Base-by-base conservation (phyloP, 2,797 vertebrate species). In the Sebastes flavidus region DNA sequence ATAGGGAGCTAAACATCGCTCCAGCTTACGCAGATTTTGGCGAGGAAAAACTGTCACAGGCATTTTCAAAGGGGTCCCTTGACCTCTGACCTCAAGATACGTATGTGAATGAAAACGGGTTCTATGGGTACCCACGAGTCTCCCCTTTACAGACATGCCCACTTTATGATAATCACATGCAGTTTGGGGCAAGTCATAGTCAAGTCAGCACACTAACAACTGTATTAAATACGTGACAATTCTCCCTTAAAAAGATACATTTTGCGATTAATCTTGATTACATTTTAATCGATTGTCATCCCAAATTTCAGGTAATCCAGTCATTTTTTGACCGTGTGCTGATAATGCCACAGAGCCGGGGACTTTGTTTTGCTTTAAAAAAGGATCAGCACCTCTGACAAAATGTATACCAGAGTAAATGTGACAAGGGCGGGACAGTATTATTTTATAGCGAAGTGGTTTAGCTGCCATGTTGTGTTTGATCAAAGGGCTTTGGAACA, bases 331-430 rank as follows among this genome's bases (percentile, higher is more conserved):
- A 77, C 11, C 8, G 2, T 59, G 32, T 77, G 62, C 62, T 85
- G 70, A 83, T 69, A 70, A 86, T 73, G 60, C 27, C 68, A 86
- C 30, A 72, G 27, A 75, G 67, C 29, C 24, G 54, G 58, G 20
- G 74, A 77, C 62, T 66, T 75, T 80, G 72, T 76, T 82, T 75
- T 70, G 22, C 71, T 78, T 49, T 63, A 18, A 61, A 46, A 46
- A 46, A 46, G 72, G 70, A 84, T 89, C 83, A 87, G 83, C 81
- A 83, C 78, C 67, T 84, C 84, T 90, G 90, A 88, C 78, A 81
- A 76, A 75, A 62, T 56, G 52, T 62, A 42, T 25, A 61, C 70
- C 46, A 36, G 59, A 93, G 30, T 46, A 36, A 85, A 84, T 76
- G 82, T 85, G 88, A 91, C 82, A 89, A 78, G 78, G 72, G 73